These are phyloP conservation scores for Lampris incognitus DNA, from an alignment of 2,113 vertebrate species.

Conservation along the genomic window DNA sequence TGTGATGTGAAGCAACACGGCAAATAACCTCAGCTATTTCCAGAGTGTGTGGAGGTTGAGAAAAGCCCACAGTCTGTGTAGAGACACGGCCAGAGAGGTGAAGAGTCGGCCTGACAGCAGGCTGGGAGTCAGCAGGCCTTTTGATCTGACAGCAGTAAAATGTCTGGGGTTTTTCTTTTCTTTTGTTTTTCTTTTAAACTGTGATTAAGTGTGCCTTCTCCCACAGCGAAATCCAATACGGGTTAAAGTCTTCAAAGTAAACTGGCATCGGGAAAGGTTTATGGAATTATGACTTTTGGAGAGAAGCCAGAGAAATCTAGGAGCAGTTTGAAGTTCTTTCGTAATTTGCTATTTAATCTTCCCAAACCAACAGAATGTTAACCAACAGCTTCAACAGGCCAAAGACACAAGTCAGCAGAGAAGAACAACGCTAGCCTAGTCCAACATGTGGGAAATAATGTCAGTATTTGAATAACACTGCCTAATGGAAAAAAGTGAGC, in stretches of 20 bases:
- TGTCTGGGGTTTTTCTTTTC: not conserved
- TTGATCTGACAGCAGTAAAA: conserved; percentile 6
- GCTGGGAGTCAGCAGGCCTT: not conserved
- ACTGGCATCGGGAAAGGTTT: not conserved
- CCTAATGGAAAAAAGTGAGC: too few species aligned
- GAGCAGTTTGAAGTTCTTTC: too few species aligned
- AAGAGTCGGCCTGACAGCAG: conserved; percentile 14
- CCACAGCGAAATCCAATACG: conserved; percentile 10
- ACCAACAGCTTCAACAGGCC: too few species aligned
- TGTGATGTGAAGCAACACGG: conserved; percentile 17
- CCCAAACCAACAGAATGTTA: too few species aligned
- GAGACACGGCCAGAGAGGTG: conserved; percentile 18
- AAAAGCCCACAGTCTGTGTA: not conserved
- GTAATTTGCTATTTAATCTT: too few species aligned
- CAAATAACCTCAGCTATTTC: conserved; percentile 39
- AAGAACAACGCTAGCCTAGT: too few species aligned
- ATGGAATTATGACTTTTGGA: too few species aligned
- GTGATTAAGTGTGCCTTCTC: not conserved
- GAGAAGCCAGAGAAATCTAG: too few species aligned
- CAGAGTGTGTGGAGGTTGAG: not conserved
- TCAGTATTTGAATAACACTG: too few species aligned
- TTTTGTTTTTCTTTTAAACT: not conserved
- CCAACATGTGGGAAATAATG: too few species aligned
- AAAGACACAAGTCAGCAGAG: too few species aligned
- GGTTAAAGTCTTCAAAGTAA: not conserved